Percentiles rank a stretch among this genome's conserved stretches.
phyloP scores from a whole-genome alignment of 2,797 vertebrate species.

The Rhodeus uyekii region DNA sequence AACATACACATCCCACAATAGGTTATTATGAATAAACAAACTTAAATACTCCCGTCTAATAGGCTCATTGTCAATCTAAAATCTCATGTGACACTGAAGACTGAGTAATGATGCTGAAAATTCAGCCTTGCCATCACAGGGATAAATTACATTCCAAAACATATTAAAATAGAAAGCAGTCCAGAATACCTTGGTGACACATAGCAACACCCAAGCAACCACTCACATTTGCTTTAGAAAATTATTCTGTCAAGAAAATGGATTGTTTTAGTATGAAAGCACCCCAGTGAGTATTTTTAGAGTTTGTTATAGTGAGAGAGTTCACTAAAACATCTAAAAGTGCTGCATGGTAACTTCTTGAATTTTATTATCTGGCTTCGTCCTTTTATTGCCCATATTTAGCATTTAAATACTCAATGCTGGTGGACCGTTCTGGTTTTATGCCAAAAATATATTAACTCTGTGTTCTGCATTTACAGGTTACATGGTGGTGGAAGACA shows the following conservation, averaged over 20 bases:
- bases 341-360: background rate
- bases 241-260: background rate
- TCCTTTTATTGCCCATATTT: background rate
- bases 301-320: background rate
- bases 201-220: background rate
- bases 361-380: background rate
- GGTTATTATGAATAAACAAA: background rate
- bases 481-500: conserved; percentile 81
- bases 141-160: background rate
- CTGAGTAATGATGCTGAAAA: background rate
- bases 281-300: background rate
- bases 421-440: background rate
- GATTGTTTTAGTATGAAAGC: background rate
- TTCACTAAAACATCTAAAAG: background rate
- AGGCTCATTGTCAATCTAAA: background rate
- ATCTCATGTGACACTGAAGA: background rate
- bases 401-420: background rate
- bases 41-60: background rate
- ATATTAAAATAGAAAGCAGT: background rate
- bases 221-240: background rate
- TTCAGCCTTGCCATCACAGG: background rate
- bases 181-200: background rate
- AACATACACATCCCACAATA: background rate
- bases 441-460: background rate
- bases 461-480: conserved; percentile 60